A percentile compares a stretch with the other conserved stretches of the same genome.
These are phyloP conservation scores for Cromileptes altivelis DNA, from an alignment of 2,113 vertebrate species.

Conservation along the genomic window DNA sequence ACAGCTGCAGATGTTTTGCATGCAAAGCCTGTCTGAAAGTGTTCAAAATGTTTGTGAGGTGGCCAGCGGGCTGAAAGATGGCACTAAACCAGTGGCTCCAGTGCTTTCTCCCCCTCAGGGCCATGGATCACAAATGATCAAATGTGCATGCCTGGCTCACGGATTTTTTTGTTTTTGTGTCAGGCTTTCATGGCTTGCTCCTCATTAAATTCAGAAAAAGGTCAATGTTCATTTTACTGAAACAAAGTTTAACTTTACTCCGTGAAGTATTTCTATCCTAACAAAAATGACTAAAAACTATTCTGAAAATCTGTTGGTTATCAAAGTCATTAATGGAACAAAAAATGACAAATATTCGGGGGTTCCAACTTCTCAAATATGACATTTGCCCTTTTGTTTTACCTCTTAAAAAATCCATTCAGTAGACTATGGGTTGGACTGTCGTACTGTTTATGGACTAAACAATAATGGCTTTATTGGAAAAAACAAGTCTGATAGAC, in stretches of 20 bases:
- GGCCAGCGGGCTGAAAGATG: constrained; percentile 4
- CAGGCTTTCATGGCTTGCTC: background rate
- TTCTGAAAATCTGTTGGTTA: background rate
- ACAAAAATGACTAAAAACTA: background rate
- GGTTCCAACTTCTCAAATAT: background rate
- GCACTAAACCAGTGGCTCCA: constrained; percentile 27
- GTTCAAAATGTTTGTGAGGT: constrained; percentile 30
- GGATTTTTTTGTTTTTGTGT: constrained; percentile 21
- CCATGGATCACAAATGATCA: constrained; percentile 39
- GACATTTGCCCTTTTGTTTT: background rate
- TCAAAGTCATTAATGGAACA: background rate
- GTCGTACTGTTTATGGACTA: too few relatives aligned
- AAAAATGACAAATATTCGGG: background rate
- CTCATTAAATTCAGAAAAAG: constrained; percentile 5
- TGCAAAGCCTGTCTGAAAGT: constrained; percentile 1
- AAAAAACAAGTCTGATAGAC: too few relatives aligned
- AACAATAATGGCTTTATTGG: too few relatives aligned
- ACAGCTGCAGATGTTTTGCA: background rate
- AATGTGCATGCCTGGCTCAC: constrained; percentile 11
- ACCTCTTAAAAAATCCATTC: background rate
- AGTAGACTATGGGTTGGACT: background rate
- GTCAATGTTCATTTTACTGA: background rate
- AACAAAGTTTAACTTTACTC: background rate
- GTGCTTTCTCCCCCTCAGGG: constrained; percentile 10
- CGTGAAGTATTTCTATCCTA: background rate